Base-by-base conservation (phyloP, 2,888 invertebrate genomes). In the Allophyes oxyacanthae region DNA sequence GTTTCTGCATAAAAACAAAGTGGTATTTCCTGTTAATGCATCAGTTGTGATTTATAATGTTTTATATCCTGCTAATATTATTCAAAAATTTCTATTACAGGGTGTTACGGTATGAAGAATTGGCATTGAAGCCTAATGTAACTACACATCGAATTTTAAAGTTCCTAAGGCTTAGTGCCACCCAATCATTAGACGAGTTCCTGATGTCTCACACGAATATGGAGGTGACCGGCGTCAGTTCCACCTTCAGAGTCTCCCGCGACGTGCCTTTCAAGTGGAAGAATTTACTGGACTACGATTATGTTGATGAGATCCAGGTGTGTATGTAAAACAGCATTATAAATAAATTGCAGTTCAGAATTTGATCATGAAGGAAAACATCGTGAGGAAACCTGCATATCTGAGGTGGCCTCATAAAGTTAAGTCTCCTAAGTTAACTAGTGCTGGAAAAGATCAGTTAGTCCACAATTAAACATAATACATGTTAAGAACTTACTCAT, bases 221-320 rank as follows among this genome's bases (percentile, higher is more conserved):
- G 48, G 96, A 97, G n/a, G n/a, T 96, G 14, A 97, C 97, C 2
- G 98, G 97, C 13, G 97, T 97, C 32, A 97, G 97, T 70, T 98
- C 98, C 81, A 98, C 98, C 33, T 97, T 96, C 90, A 95, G 98
- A 56, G 96, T 98, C 84, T 92, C 98, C n/a, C 96, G 96, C 82
- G 96, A 96, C 54, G 97, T 97, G 67, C 98, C 98, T 66, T 98
- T 98, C 86, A 97, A 97, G 87, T 98, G 98, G 98, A 96, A 96
- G 77, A 95, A 94, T 65, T 96, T 97, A 82, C 92, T 98, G 59
- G 95, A 96, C 70, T 96, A 95, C 74, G 94, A 95, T 43, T 97
- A 97, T 88, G 97, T 98, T 46, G 95, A 95, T 41, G 89, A 93
- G 56, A 96, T 96, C 79, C 96, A 96, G 88, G 94, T 94, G 62